Evolutionary conservation across 2,888 invertebrate genomes (phyloP).

Genomic region (Deilephila elpenor): DNA sequence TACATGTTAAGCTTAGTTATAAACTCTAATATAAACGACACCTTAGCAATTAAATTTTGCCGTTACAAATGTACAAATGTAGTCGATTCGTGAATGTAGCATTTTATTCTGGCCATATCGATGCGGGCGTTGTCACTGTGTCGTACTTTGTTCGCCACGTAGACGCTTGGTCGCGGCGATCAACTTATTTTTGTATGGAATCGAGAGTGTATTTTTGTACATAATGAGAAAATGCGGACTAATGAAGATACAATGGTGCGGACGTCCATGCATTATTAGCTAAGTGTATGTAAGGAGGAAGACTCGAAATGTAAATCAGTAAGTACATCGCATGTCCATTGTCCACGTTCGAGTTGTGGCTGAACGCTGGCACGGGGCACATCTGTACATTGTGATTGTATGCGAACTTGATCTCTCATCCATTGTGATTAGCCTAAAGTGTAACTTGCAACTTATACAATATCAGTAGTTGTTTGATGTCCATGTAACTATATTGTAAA

Average conservation of each 20-base stretch:
- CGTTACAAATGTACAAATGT: not conserved
- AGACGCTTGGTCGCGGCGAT: constrained; percentile 40
- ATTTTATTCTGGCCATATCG: not conserved
- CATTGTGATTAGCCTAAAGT: constrained; percentile 13
- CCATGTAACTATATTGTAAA: constrained; percentile 1
- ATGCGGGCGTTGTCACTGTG: not conserved
- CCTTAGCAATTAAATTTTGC: not conserved
- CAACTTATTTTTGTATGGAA: constrained; percentile 59
- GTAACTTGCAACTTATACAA: not conserved
- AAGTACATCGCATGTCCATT: not conserved
- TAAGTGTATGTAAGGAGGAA: not conserved
- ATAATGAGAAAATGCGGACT: constrained; percentile 38
- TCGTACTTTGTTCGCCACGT: not conserved
- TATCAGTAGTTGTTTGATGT: not conserved
- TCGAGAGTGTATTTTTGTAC: constrained; percentile 67
- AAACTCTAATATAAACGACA: not conserved
- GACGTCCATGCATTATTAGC: not conserved
- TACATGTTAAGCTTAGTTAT: not conserved
- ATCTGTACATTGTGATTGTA: constrained; percentile 34
- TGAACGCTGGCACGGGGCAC: not conserved
- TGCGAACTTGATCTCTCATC: constrained; percentile 18
- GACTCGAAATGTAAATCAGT: not conserved
- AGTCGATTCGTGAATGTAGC: not conserved
- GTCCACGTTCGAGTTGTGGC: not conserved
- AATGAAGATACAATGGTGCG: constrained; percentile 37